A percentile compares a stretch with the other conserved stretches of the same genome.
phyloP scores from a whole-genome alignment of 2,113 vertebrate species.

The Choloepus hoffmanni region DNA sequence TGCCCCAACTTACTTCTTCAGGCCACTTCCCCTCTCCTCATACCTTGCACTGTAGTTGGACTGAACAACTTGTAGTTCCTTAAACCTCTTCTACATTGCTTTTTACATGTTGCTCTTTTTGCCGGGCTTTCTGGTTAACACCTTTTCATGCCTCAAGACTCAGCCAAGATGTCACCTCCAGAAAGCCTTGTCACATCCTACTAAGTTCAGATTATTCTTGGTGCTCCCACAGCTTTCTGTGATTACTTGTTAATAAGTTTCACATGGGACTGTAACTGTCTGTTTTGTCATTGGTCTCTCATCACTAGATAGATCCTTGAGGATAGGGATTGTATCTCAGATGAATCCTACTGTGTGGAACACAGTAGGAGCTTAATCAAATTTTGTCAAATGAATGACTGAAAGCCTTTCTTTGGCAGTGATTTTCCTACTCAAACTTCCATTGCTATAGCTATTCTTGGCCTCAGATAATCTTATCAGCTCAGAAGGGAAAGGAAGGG shows the following conservation, averaged over 20 bases:
- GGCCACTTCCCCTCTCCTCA: background rate
- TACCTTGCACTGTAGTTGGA: accelerated
- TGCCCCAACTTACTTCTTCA: accelerated
- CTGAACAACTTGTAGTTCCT: background rate
- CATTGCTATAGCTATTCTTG: background rate
- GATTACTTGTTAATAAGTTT: background rate
- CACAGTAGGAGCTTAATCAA: background rate
- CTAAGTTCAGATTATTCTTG: background rate
- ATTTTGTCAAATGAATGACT: background rate
- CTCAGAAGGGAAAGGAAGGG: background rate
- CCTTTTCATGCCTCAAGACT: background rate
- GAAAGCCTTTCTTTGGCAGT: background rate
- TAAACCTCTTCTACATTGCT: background rate
- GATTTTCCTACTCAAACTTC: background rate
- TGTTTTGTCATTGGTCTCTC: background rate
- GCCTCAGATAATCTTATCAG: conserved; percentile 14
- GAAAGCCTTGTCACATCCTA: background rate
- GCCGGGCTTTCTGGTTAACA: background rate
- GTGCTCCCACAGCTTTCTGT: background rate
- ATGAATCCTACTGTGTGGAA: background rate
- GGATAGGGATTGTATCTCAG: background rate
- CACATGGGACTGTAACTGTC: background rate
- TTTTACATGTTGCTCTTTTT: background rate
- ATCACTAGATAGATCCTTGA: background rate
- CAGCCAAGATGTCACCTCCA: background rate